Conservation (phyloP, 2,888 invertebrate genomes). For the Erannis defoliaria region DNA sequence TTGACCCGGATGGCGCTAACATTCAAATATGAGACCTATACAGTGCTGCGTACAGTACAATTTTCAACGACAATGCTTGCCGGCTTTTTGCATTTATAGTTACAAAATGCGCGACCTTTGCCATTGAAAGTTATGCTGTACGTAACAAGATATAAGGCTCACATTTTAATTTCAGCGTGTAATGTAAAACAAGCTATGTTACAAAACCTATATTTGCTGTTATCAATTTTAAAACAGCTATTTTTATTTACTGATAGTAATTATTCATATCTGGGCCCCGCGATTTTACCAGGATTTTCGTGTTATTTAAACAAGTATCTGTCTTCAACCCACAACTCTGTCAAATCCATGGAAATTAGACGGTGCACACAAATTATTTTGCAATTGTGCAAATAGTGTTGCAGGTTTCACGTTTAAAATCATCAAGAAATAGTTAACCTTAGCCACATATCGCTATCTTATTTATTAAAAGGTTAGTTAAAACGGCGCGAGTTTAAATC, state of each 20-base stretch:
- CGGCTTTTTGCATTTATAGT: neutral
- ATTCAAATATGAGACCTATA: neutral
- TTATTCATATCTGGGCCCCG: neutral
- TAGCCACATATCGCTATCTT: conserved; percentile 54
- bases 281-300: neutral
- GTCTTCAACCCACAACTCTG: neutral
- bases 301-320: neutral
- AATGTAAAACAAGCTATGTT: conserved; percentile 34
- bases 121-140: neutral
- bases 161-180: neutral
- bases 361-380: neutral
- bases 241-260: neutral
- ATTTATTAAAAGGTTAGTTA: conserved; percentile 33
- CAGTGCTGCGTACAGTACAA: neutral
- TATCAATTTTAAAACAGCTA: conserved; percentile 53
- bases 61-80: neutral
- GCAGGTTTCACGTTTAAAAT: conserved; percentile 28
- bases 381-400: neutral
- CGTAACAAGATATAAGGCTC: neutral
- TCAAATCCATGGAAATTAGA: neutral
- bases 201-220: conserved; percentile 63
- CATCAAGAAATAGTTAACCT: conserved; percentile 35
- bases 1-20: too few species aligned
- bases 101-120: neutral
- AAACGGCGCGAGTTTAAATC: conserved; percentile 49